A percentile compares a stretch with the other conserved stretches of the same genome.
Conservation (phyloP, 2,888 invertebrate species). For the Syrphus vitripennis region DNA sequence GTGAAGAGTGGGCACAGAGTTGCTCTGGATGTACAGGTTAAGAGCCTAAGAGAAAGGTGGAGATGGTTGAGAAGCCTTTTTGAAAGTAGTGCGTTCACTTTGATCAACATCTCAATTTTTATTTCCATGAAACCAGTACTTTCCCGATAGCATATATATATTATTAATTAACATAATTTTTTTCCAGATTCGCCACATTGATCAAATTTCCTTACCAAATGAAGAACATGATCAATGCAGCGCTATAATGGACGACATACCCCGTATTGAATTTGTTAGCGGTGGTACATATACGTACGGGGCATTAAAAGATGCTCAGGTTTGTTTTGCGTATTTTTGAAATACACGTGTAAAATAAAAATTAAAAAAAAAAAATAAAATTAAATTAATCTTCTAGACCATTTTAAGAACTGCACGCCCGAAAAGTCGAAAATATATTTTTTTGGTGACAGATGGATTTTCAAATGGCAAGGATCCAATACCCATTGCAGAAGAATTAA, state of each 20-base stretch:
- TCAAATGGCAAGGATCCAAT: slow-evolving; percentile 87
- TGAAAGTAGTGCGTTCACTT: no score
- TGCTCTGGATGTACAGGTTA: no score
- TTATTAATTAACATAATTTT: not conserved
- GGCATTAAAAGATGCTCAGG: slow-evolving; percentile 85
- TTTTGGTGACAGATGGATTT: slow-evolving; percentile 87
- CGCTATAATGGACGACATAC: slow-evolving; percentile 84
- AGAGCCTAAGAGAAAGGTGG: no score
- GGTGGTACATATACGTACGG: slow-evolving; percentile 87
- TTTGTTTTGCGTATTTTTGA: slow-evolving; percentile 73
- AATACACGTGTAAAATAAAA: not conserved
- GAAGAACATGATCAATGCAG: slow-evolving; percentile 85
- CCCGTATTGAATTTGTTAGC: slow-evolving; percentile 84
- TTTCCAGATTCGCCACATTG: slow-evolving; percentile 82
- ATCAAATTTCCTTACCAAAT: slow-evolving; percentile 83
- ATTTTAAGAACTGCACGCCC: slow-evolving; percentile 81
- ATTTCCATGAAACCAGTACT: not conserved
- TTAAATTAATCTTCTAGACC: slow-evolving; percentile 79
- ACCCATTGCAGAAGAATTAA: slow-evolving; percentile 83
- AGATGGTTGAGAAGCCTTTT: no score
- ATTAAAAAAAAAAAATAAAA: not conserved
- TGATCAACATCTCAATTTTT: no score
- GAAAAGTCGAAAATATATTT: slow-evolving; percentile 84
- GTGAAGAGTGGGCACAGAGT: no score
- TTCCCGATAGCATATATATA: no score